Evolutionary conservation across 1,140 invertebrate species (phyloP).

Genomic region (Drosophila saltans): DNA sequence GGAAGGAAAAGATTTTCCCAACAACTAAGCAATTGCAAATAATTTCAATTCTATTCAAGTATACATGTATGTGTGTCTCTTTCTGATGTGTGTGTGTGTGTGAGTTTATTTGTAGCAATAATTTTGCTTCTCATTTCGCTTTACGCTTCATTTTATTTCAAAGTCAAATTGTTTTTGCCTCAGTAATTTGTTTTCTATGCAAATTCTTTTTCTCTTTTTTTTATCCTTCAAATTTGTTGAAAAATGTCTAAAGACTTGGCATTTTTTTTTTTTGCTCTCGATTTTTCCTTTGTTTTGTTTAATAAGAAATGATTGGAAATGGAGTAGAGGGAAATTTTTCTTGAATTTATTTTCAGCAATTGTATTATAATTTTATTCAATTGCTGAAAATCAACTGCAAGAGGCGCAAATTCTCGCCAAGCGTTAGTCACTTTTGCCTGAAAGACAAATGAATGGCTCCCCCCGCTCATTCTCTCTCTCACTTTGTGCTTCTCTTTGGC

Average conservation of each 20-base stretch:
- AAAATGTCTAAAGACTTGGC: conserved; percentile 12
- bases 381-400: conserved; percentile 43
- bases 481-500: neutral
- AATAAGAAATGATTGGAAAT: conserved; percentile 7
- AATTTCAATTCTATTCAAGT: conserved; percentile 23
- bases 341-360: conserved; percentile 6
- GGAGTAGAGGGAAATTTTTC: neutral
- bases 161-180: conserved; percentile 73
- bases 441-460: conserved; percentile 39
- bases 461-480: neutral
- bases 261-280: neutral
- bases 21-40: conserved; percentile 36
- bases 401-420: conserved; percentile 36
- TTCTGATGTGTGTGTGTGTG: neutral
- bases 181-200: conserved; percentile 73
- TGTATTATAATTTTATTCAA: conserved; percentile 43
- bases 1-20: conserved; percentile 62
- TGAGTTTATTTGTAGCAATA: conserved; percentile 24
- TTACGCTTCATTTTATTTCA: conserved; percentile 60
- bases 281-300: neutral
- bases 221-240: conserved; percentile 19
- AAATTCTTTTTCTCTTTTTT: conserved; percentile 42
- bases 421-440: conserved; percentile 48
- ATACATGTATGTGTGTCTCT: neutral
- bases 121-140: conserved; percentile 35